Evolutionary conservation across 2,888 invertebrate genomes (phyloP).

Genomic region (Rhagonycha lutea): DNA sequence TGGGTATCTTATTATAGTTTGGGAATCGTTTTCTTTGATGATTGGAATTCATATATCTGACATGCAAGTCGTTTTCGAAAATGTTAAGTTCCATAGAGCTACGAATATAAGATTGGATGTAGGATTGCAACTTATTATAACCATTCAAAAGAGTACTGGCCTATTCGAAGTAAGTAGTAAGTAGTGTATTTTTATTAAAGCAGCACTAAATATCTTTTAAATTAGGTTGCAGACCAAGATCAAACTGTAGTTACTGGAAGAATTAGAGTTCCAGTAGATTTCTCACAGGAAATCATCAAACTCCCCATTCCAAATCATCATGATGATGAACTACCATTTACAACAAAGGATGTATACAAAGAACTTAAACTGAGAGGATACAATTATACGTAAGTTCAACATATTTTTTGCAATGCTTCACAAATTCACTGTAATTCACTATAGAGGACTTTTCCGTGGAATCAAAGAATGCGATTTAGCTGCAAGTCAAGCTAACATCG

Average conservation of each 20-base stretch:
- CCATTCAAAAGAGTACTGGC: slow-evolving; percentile 41
- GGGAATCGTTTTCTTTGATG: slow-evolving; percentile 60
- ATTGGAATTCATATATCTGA: slow-evolving; percentile 50
- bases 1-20: slow-evolving; percentile 56
- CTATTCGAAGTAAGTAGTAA: slow-evolving; percentile 45
- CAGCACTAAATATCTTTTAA: not conserved
- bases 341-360: slow-evolving; percentile 47
- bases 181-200: not conserved
- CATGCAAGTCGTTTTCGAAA: slow-evolving; percentile 61
- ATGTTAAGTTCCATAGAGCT: slow-evolving; percentile 64
- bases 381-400: slow-evolving; percentile 48
- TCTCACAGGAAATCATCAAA: not conserved
- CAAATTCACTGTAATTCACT: not conserved
- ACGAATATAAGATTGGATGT: slow-evolving; percentile 58
- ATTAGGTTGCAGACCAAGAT: not conserved
- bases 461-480: slow-evolving; percentile 32
- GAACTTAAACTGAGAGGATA: slow-evolving; percentile 73
- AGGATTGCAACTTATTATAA: slow-evolving; percentile 34
- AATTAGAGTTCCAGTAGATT: not conserved
- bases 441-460: slow-evolving; percentile 40
- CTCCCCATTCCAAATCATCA: not conserved
- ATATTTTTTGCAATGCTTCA: not conserved
- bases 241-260: not conserved
- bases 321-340: not conserved
- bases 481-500: slow-evolving; percentile 57